Evolutionary conservation across 2,113 vertebrate genomes (phyloP), one percentile per base, ranked within the genome.

Genomic region (Ammodytes dubius): DNA sequence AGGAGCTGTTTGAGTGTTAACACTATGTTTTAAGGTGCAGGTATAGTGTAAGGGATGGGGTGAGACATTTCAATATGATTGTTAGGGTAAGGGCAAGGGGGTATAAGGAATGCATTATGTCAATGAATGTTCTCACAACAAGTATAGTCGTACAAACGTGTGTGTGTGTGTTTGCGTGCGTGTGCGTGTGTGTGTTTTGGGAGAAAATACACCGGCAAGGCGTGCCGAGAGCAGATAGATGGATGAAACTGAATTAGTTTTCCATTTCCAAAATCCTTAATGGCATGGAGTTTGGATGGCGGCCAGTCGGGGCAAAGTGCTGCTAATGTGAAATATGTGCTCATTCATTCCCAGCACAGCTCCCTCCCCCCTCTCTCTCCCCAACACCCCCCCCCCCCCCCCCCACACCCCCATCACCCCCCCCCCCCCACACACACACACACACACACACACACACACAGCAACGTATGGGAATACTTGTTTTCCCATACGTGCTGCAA

Each of bases 271-370:
- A 60, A 84, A 79, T 79, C 74, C 70, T 69, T 89, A 90, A 87
- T 82, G 79, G 79, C 70, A 53, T 67, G 71, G 27, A 54, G 35
- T 79, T 75, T 90, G 81, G 68, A 77, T 67, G 0, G 5, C 46
- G 56, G 81, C 87, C 88, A 87, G 74, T 46, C 15, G 58, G 68
- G 27, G 73, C 72, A 84, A 54, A 85, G 45, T 19, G 79, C 81
- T 84, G 82, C 82, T 88, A 82, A 83, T 88, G 88, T 90, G 89
- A 85, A 88, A 86, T 83, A 87, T 88, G 86, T 58, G 53, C 77
- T 82, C 71, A 66, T 83, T 82, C 71, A 66, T 83, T 92, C 67
- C 77, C 70, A 69, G 61, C 77, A 73, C 46, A n/a, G 86, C 67
- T 77, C 76, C 79, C 56, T 69, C n/a, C 27, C 27, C 27, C 27